A percentile compares a stretch with the other conserved stretches of the same genome.
These are phyloP conservation scores for Catharus fuscescens DNA, from an alignment of 2,113 vertebrate genomes.

Conservation along the genomic window DNA sequence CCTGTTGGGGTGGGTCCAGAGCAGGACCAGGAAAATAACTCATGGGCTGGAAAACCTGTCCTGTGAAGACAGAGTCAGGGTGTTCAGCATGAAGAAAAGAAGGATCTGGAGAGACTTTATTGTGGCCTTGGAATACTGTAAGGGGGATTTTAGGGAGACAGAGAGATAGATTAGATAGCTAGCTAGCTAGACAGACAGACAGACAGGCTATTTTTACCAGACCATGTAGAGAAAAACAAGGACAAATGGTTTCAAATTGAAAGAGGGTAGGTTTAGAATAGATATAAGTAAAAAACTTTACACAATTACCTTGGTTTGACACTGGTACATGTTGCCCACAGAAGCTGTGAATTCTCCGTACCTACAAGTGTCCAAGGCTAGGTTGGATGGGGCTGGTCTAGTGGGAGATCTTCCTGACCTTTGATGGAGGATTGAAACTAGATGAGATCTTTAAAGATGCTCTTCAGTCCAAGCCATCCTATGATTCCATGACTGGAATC, in stretches of 20 bases:
- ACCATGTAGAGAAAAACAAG: not conserved
- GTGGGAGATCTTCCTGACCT: not conserved
- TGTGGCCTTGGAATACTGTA: not conserved
- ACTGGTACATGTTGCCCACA: not conserved
- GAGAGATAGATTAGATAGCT: not conserved
- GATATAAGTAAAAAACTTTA: not conserved
- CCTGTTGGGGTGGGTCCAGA: not conserved
- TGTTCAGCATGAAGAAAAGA: not conserved
- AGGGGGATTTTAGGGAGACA: not conserved
- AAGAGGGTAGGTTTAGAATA: not conserved
- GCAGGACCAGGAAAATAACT: not conserved
- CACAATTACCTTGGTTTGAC: rapidly evolving
- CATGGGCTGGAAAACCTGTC: not conserved
- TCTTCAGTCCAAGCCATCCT: not conserved
- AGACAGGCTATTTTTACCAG: not conserved
- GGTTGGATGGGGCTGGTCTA: not conserved
- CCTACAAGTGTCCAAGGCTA: not conserved
- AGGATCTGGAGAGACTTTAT: not conserved
- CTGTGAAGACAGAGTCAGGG: not conserved
- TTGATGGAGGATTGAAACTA: not conserved
- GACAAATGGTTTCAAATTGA: not conserved
- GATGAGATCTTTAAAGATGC: not conserved
- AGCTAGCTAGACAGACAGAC: too few relatives aligned
- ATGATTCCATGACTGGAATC: not conserved
- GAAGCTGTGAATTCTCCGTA: not conserved